Base-by-base conservation (phyloP, 2,797 vertebrate species). In the Leptatherina wallacei region DNA sequence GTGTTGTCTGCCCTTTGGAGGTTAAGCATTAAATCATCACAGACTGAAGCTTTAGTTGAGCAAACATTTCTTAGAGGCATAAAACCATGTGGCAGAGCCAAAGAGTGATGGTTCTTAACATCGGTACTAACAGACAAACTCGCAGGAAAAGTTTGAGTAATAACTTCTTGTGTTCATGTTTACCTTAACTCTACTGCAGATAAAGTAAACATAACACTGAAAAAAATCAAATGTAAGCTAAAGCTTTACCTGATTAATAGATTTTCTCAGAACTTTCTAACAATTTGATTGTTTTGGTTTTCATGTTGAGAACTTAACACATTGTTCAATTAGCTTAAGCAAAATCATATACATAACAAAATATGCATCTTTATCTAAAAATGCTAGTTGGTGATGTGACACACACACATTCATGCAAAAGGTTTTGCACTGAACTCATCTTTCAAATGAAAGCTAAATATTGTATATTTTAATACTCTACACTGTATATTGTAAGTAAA, bases 11-110 rank as follows among this genome's bases (percentile, higher is more conserved):
- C 38, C 58, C 71, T 75, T 75, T 33, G 65, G 78, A 82, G 84
- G 80, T 81, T 69, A 78, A 82, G 56, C 73, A 51, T 70, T 70
- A 75, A 85, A 74, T 75, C 69, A 77, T 87, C 61, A 63, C 71
- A 69, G 68, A 71, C 76, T 75, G 57, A 78, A 78, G 71, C 78
- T 82, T 81, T 61, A 71, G 67, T 72, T 65, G 75, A 69, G 58
- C 71, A 87, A 83, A 88, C 74, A 80, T 76, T 65, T 73, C 64
- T 65, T 51, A 49, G 59, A 79, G 59, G 68, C 54, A 68, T 60
- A 27, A 58, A 68, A 56, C 38, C 33, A 10, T 18, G 64, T 36
- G 61, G 36, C 69, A 61, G 44, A 56, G 64, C 61, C 18, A 49
- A 64, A 36, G 60, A 22, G 49, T 35, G 32, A 51, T 16, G 42